These are phyloP conservation scores for Halichoerus grypus DNA, from an alignment of 2,113 vertebrate species.

Conservation along the genomic window DNA sequence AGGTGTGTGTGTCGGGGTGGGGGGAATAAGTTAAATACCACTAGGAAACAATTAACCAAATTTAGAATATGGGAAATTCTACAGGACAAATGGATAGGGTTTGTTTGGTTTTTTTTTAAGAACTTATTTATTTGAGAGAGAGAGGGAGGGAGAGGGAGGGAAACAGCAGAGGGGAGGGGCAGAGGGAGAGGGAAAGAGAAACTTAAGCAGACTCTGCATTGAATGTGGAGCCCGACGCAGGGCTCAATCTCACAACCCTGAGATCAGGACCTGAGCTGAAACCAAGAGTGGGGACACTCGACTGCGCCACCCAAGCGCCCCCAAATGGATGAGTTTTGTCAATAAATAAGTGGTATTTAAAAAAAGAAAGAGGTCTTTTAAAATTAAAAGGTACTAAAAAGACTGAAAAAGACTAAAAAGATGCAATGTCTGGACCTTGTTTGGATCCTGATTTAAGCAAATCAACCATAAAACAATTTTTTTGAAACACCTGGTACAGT, in stretches of 20 bases:
- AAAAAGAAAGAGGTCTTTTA: not conserved
- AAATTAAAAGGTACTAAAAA: not conserved
- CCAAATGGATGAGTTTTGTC: not conserved
- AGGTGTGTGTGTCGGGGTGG: not conserved
- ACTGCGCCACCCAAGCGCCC: no score
- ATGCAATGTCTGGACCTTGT: not conserved
- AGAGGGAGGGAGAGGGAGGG: not conserved
- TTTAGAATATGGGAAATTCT: conserved; percentile 9
- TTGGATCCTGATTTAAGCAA: conserved; percentile 32
- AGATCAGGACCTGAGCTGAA: not conserved
- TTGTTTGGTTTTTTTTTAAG: not conserved
- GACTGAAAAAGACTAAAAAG: not conserved
- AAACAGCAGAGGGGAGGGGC: not conserved
- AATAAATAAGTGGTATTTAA: not conserved
- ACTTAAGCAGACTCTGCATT: not conserved
- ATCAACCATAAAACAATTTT: not conserved
- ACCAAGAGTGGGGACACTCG: not conserved
- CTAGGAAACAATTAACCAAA: conserved; percentile 22
- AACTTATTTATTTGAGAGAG: not conserved
- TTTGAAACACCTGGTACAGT: not conserved
- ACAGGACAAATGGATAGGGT: not conserved
- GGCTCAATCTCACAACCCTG: not conserved
- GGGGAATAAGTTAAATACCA: not conserved
- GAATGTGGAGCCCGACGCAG: not conserved
- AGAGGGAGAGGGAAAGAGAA: not conserved